Conservation (phyloP, 2,797 vertebrate species). For the Ispidina lecontei region DNA sequence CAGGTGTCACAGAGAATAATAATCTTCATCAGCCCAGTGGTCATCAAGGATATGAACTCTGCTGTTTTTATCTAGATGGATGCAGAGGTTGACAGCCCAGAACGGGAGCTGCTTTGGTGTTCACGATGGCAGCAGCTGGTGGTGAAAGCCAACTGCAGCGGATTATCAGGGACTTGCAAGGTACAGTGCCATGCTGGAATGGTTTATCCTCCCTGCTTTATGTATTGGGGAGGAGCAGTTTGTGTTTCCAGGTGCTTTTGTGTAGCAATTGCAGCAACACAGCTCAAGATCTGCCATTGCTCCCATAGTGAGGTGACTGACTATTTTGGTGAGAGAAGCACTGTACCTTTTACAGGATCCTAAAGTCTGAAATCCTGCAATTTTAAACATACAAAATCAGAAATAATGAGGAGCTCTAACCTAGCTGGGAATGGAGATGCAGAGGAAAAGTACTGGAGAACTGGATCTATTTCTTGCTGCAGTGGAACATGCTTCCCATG, state of each 20-base stretch:
- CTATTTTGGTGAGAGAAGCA: background rate
- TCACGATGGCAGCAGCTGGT: slow-evolving; percentile 83
- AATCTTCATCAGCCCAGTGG: background rate
- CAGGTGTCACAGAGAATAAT: slow-evolving; percentile 42
- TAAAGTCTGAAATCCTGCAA: background rate
- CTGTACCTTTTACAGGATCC: background rate
- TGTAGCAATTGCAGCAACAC: background rate
- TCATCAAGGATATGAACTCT: background rate
- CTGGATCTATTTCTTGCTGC: background rate
- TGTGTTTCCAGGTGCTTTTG: background rate
- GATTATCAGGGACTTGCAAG: slow-evolving; percentile 94
- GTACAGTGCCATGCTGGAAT: slow-evolving; percentile 72
- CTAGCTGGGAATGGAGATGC: background rate
- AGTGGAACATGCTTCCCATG: background rate
- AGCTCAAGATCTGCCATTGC: background rate
- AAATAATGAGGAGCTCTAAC: background rate
- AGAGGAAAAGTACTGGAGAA: background rate
- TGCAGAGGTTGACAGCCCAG: background rate
- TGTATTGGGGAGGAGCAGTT: background rate
- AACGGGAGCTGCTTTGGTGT: background rate
- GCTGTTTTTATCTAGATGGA: slow-evolving; percentile 12
- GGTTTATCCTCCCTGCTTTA: background rate
- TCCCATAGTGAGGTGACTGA: background rate
- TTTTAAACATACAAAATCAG: background rate
- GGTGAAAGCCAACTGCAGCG: slow-evolving; percentile 92